Evolutionary conservation across 2,113 vertebrate species (phyloP), one percentile per base, ranked within the genome.

Genomic region (Sisor rabdophorus): DNA sequence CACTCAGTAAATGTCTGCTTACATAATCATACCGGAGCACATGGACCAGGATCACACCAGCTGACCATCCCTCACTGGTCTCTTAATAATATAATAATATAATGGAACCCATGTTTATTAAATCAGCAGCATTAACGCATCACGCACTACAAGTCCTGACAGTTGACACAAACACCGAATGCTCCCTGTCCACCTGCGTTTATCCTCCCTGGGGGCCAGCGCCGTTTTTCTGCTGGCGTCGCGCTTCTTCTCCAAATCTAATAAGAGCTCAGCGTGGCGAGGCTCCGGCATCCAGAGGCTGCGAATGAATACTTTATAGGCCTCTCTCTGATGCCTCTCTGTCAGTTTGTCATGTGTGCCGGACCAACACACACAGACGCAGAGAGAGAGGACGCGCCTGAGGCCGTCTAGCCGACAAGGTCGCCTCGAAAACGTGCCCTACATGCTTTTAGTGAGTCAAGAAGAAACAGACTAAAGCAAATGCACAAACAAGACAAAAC

Each of bases 291-390:
- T 80, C 75, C 80, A 72, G 59, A 9, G 81, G 75, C 83, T 80
- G 52, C 30, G 28, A 53, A 84, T 86, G 72, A 84, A 84, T 86
- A 79, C 72, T 86, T 84, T 82, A 83, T 86, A 67, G 71, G 58
- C 67, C 40, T 73, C 76, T 78, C 74, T 85, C 79, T 84, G 85
- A 86, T 83, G 79, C 77, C 72, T 82, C 56, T 72, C 79, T 80
- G 73, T 80, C 79, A 80, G 81, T 81, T 79, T 75, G 85, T 81
- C 80, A 52, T 81, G 52, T 56, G 59, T 80, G 74, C 79, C 60
- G 75, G 77, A 79, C 70, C 73, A 61, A 65, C 4, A 44, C 4
- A 44, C 5, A 44, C 4, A 44, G 40, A 44, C 4, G 10, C 5
- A 44, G 40, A 44, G 40, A 44, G 40, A 44, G 5, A 10, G 40